phyloP scores from a whole-genome alignment of 2,113 vertebrate genomes.

The Saguinus imperator region DNA sequence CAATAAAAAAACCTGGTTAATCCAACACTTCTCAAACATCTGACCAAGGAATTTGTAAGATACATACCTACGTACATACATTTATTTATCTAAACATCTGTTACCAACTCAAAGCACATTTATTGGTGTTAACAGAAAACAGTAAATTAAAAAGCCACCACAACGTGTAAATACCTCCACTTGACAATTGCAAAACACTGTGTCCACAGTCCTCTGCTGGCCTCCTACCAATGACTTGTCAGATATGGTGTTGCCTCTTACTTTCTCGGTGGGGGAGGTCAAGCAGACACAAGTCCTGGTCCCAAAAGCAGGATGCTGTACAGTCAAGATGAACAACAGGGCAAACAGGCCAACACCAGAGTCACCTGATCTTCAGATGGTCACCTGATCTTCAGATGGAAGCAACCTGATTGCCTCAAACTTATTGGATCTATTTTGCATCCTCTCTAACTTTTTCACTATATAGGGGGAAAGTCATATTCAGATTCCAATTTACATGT shows the following conservation, averaged over 20 bases:
- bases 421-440: not conserved
- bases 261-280: not conserved
- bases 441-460: not conserved
- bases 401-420: not conserved
- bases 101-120: not conserved
- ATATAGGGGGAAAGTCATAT: not conserved
- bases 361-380: not conserved
- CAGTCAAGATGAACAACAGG: not conserved
- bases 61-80: not conserved
- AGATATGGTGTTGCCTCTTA: not conserved
- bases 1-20: not conserved
- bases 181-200: not conserved
- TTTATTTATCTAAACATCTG: not conserved
- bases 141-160: not conserved
- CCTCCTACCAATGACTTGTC: not conserved
- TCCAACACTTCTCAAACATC: not conserved
- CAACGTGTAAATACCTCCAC: not conserved
- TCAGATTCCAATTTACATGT: not conserved
- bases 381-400: not conserved
- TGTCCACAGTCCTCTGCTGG: not conserved
- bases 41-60: not conserved
- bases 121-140: not conserved
- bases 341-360: not conserved
- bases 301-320: not conserved
- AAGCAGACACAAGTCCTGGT: not conserved